Evolutionary conservation across 2,113 vertebrate species (phyloP).

Genomic region (Symphodus melops): DNA sequence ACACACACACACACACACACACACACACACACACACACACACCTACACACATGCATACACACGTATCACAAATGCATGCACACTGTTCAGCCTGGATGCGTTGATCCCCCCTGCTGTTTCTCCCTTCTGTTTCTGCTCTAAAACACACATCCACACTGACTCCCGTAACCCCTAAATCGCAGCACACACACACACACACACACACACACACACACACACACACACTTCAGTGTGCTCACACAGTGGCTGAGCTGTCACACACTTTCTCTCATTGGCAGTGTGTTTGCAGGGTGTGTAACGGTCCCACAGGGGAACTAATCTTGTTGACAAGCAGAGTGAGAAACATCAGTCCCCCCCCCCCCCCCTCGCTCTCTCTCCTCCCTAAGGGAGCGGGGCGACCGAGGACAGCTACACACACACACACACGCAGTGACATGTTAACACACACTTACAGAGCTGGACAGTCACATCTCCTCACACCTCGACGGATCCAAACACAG

Average conservation of each 20-base stretch:
- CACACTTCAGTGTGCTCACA: constrained; percentile 27
- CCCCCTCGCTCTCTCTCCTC: background rate
- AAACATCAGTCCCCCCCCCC: constrained; percentile 59
- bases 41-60: constrained; percentile 17
- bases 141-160: constrained; percentile 67
- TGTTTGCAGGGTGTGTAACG: constrained; percentile 66
- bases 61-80: constrained; percentile 17
- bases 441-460: constrained; percentile 22
- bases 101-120: constrained; percentile 68
- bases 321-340: constrained; percentile 76
- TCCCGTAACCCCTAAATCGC: constrained; percentile 54
- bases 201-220: constrained; percentile 16
- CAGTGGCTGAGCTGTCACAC: constrained; percentile 61
- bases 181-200: constrained; percentile 18
- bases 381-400: constrained; percentile 44
- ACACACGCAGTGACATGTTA: constrained; percentile 18
- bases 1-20: constrained; percentile 6
- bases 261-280: constrained; percentile 54
- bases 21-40: constrained; percentile 31
- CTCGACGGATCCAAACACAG: constrained; percentile 14
- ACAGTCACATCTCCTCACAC: constrained; percentile 15
- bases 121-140: constrained; percentile 76
- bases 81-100: constrained; percentile 61
- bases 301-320: constrained; percentile 71
- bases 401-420: constrained; percentile 51